Evolutionary conservation across 2,797 vertebrate species (phyloP).

Genomic region (Cirrhinus molitorella): DNA sequence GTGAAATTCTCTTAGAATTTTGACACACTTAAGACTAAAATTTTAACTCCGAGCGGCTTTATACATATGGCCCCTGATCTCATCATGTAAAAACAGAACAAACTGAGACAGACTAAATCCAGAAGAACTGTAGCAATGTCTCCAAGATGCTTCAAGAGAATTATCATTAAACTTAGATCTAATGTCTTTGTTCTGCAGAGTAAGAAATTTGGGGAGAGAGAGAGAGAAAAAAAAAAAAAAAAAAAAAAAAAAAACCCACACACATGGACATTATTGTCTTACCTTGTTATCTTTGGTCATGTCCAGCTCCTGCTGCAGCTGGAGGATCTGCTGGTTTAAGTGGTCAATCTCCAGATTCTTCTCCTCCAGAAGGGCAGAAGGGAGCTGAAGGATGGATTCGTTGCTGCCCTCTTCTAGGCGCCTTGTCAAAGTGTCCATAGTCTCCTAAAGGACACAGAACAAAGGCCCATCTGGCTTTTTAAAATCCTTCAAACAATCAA

Average conservation of each 20-base stretch:
- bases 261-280: background rate
- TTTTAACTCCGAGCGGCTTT: too few species aligned
- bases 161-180: too few species aligned
- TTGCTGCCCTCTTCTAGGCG: slow-evolving; percentile 64
- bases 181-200: too few species aligned
- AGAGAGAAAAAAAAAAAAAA: background rate
- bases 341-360: slow-evolving; percentile 90
- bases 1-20: too few species aligned
- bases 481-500: background rate
- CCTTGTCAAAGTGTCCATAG: slow-evolving; percentile 66
- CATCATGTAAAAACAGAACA: too few species aligned
- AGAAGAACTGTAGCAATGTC: too few species aligned
- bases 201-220: background rate
- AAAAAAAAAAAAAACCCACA: background rate
- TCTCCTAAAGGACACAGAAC: slow-evolving; percentile 70
- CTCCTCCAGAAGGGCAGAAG: slow-evolving; percentile 85
- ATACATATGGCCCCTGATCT: too few species aligned
- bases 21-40: too few species aligned
- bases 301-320: slow-evolving; percentile 78
- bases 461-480: background rate
- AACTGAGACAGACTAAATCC: too few species aligned
- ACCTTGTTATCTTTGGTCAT: slow-evolving; percentile 75
- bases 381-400: slow-evolving; percentile 69
- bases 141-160: too few species aligned
- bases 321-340: slow-evolving; percentile 82